A percentile compares a stretch with the other conserved stretches of the same genome.
phyloP scores from a whole-genome alignment of 2,113 vertebrate species.

The Nothocercus julius region DNA sequence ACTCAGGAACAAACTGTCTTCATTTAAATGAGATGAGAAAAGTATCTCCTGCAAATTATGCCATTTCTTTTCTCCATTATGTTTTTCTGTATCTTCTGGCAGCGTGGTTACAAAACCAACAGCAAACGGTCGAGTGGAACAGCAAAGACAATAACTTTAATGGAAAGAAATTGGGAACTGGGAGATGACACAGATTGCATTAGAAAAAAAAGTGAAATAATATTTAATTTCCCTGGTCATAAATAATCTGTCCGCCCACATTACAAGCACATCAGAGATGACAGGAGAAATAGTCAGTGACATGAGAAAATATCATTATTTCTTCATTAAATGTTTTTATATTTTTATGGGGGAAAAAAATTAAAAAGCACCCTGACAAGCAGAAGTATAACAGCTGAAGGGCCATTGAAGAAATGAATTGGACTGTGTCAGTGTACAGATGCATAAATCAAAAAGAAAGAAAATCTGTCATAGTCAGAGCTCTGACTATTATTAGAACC shows the following conservation, averaged over 20 bases:
- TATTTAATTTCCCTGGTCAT: constrained; percentile 82
- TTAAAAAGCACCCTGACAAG: constrained; percentile 49
- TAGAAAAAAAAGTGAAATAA: constrained; percentile 76
- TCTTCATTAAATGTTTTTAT: constrained; percentile 76
- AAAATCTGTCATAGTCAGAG: not conserved
- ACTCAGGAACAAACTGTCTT: constrained; percentile 77
- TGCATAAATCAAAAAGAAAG: not conserved
- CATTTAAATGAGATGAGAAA: constrained; percentile 78
- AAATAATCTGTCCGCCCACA: constrained; percentile 80
- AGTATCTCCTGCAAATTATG: constrained; percentile 78
- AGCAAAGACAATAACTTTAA: constrained; percentile 81
- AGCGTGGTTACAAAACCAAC: constrained; percentile 66
- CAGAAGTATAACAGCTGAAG: constrained; percentile 39
- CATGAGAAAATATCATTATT: constrained; percentile 76
- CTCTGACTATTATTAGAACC: not conserved
- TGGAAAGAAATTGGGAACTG: constrained; percentile 75
- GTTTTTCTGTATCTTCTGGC: constrained; percentile 69
- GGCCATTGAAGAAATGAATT: constrained; percentile 42
- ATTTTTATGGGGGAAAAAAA: constrained; percentile 19
- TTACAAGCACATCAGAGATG: constrained; percentile 78
- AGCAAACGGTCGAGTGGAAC: constrained; percentile 71
- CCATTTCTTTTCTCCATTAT: constrained; percentile 77
- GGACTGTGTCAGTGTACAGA: constrained; percentile 15
- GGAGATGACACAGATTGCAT: constrained; percentile 77
- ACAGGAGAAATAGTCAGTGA: constrained; percentile 76